Base-by-base conservation (phyloP, 2,113 vertebrate species). In the Chaetops frenatus region DNA sequence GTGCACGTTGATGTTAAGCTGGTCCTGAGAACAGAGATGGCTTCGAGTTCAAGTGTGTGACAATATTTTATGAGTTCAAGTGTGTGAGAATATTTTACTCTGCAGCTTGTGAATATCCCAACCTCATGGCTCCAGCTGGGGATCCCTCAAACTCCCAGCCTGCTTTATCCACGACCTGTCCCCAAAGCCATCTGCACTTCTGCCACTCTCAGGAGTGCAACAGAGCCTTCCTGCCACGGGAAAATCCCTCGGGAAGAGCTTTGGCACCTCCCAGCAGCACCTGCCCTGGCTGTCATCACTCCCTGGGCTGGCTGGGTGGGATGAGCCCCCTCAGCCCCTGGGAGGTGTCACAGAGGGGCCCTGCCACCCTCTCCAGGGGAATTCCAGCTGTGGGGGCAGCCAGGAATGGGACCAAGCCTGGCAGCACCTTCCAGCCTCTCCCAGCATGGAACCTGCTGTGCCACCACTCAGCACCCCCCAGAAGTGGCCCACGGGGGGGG, bases 361-460 rank as follows among this genome's bases (percentile, higher is more conserved):
- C 69, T 38, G 40, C 9, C 9, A 3, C 42, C 15, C 25, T 51
- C 47, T 42, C 67, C 58, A 12, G 31, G 28, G 42, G 28, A 50
- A n/a, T 69, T n/a, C 81, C 69, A 9, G 25, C 11, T 48, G 2
- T 14, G 28, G 48, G 33, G 1, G 57, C 14, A 27, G 6, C 36
- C 38, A 9, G 19, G 44, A 53, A 53, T 10, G 67, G 24, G 31
- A 16, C 8, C 21, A 7, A 3, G 7, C 3, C 0, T 6, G 2
- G 12, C 70, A 67, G 38, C 44, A 28, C 71, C 28, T 64, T 14
- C 61, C 11, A 31, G 3, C 36, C 27, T 47, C 67, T n/a, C 15
- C 23, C 67, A 7, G 7, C 4, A 3, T 1, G 3, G 61, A 33
- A 56, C 5, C 28, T 25, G n/a, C 38, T 10, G 27, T 15, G 60